Conservation (phyloP, 2,888 invertebrate species). For the Diplazon laetatorius region DNA sequence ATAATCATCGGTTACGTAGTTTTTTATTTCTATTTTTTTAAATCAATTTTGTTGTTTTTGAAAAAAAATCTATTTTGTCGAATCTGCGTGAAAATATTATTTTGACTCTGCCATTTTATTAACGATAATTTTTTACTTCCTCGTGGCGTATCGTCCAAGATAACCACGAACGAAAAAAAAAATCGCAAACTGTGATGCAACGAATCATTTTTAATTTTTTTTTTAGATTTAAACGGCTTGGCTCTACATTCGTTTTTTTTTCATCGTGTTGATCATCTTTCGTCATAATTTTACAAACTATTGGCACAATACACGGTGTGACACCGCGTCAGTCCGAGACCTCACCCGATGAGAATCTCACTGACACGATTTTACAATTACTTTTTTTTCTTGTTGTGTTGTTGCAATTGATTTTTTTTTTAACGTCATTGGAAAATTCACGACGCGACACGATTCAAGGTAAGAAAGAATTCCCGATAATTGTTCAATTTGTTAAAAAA, state of each 20-base stretch:
- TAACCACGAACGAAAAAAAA: conserved; percentile 64
- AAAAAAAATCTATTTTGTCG: not conserved
- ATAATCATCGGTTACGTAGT: too few relatives aligned
- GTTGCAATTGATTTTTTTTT: not conserved
- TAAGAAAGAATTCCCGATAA: conserved; percentile 10
- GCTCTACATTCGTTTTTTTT: conserved; percentile 61
- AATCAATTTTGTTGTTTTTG: not conserved
- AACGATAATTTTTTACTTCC: conserved; percentile 44
- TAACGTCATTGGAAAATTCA: conserved; percentile 8
- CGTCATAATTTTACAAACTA: conserved; percentile 52
- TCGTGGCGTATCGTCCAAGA: conserved; percentile 32
- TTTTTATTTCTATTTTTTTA: not conserved
- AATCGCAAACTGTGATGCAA: conserved; percentile 74
- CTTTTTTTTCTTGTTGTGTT: conserved; percentile 10
- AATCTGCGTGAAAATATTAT: too few relatives aligned
- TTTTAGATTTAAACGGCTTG: not conserved
- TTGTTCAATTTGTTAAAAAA: not conserved
- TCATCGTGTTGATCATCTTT: conserved; percentile 45
- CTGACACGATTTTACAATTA: conserved; percentile 11
- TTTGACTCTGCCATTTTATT: not conserved
- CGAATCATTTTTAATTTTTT: conserved; percentile 66
- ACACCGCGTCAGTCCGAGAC: too few relatives aligned
- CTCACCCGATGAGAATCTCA: too few relatives aligned
- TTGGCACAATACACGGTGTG: conserved; percentile 45
- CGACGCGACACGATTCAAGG: conserved; percentile 18